Evolutionary conservation across 1,140 invertebrate species (phyloP), one percentile per base, ranked within the genome.

Genomic region (Drosophila seguyi): DNA sequence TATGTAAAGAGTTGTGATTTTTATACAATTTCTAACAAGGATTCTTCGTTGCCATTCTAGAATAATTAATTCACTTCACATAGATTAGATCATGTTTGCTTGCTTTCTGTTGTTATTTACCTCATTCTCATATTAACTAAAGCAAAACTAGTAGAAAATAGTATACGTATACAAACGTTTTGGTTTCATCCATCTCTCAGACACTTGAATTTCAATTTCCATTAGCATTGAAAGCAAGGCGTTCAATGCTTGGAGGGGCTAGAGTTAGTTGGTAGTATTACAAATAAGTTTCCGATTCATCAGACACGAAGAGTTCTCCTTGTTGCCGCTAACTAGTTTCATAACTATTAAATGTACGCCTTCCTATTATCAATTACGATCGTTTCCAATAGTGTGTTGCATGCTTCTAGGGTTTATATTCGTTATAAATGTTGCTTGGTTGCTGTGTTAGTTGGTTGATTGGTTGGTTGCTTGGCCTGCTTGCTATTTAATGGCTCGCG

Each of bases 111-210:
- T 27, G 22, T 27, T 25, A 13, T 45, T 16, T 22, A 13, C 25
- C 25, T 50, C 47, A 18, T 50, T 31, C 27, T 29, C 27, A 31
- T 50, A 50, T 50, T 31, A 50, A 91, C 75, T 87, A 87, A 87
- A 90, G 73, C 85, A 90, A 53, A 91, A 91, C 77, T 88, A 90
- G 85, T 90, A 79, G 84, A 87, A 87, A 87, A 88, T 88, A 88
- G 84, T 88, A 88, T 88, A 88, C 84, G 83, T 88, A 83, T 88
- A 90, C 84, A 87, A 81, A 84, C 76, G 79, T 80, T 88, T 90
- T 88, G 84, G 85, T 88, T 88, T 79, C 53, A 58, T 72, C 68
- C 36, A 61, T 72, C 68, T 59, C 53, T 84, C 81, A 85, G 81
- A 85, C 81, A 80, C 77, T 85, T 76, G 71, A 75, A 80, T 81